These are phyloP conservation scores for Pomacea canaliculata DNA, from an alignment of 2,888 invertebrate species.

Conservation along the genomic window DNA sequence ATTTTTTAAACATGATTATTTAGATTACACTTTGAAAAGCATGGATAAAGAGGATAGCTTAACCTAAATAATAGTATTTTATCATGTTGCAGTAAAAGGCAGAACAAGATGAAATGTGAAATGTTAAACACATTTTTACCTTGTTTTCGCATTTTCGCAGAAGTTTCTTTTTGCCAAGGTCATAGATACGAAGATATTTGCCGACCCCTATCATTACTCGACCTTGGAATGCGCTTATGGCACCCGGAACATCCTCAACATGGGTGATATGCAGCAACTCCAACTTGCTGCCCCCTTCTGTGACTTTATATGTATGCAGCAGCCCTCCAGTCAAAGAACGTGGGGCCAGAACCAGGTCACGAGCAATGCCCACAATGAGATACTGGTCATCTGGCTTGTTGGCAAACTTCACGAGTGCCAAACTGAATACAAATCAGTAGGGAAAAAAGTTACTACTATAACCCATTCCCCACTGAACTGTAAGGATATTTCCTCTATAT, in stretches of 20 bases:
- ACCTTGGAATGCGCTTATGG: conserved; percentile 78
- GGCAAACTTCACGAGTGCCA: conserved; percentile 85
- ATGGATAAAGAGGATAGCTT: no score
- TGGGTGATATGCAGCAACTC: conserved; percentile 94
- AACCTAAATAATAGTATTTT: no score
- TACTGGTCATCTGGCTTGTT: conserved; percentile 76
- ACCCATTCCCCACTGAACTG: no score
- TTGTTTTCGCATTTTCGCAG: conserved; percentile 98
- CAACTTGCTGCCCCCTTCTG: conserved; percentile 83
- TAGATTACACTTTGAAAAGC: no score
- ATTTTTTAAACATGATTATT: no score
- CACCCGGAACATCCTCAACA: conserved; percentile 87
- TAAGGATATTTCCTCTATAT: no score
- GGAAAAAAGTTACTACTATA: not conserved
- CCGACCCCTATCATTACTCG: conserved; percentile 93
- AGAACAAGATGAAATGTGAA: no score
- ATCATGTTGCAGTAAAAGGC: no score
- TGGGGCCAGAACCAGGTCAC: conserved; percentile 90
- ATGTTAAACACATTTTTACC: conserved; percentile 64
- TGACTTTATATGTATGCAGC: conserved; percentile 83
- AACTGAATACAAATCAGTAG: conserved; percentile 69
- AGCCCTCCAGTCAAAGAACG: conserved; percentile 85
- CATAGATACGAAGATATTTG: conserved; percentile 90
- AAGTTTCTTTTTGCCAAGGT: conserved; percentile 95
- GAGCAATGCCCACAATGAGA: conserved; percentile 89